Evolutionary conservation across 2,888 invertebrate species (phyloP), one percentile per base, ranked within the genome.

Genomic region (Scaptomyza flava): DNA sequence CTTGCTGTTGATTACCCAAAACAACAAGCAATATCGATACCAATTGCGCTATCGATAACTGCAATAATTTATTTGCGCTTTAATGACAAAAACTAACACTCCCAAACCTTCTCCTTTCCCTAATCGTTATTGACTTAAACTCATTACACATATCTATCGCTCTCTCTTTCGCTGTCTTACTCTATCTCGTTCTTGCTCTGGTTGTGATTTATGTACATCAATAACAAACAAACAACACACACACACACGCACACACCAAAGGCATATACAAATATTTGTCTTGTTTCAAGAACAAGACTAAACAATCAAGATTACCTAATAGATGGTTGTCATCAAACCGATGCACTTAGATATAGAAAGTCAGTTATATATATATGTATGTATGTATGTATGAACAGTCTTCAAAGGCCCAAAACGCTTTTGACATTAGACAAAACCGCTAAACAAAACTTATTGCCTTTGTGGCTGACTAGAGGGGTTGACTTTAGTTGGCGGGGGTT

Each of bases 191-290:
- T 33, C 38, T 17, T 12, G 23, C 8, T 20, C 27, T 68, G 65
- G 45, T 17, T 73, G 51, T 82, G 87, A 82, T 86, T 76, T 76
- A 76, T 76, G 76, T 45, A 59, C 64, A 69, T 74, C 75, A 78
- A 64, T 64, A 57, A 50, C 36, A 45, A 38, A 27, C 51, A 74
- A 5, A 27, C 27, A 27, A 27, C 27, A 68, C 65, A 70, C 62
- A 76, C 34, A 57, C 34, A 57, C 65, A 70, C 62, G 79, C 34
- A 57, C 34, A 57, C 42, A 42, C 48, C 53, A 61, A 65, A 47
- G 71, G 60, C 62, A 59, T 68, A 69, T 65, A 69, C 88, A 82
- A 87, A 82, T 83, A 86, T 83, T 88, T 88, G 81, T 72, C 72
- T 66, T 80, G 74, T 83, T 86, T 77, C 71, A 63, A 69, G 74